Evolutionary conservation across 2,113 vertebrate genomes (phyloP), one percentile per base, ranked within the genome.

Genomic region (Colossoma macropomum): DNA sequence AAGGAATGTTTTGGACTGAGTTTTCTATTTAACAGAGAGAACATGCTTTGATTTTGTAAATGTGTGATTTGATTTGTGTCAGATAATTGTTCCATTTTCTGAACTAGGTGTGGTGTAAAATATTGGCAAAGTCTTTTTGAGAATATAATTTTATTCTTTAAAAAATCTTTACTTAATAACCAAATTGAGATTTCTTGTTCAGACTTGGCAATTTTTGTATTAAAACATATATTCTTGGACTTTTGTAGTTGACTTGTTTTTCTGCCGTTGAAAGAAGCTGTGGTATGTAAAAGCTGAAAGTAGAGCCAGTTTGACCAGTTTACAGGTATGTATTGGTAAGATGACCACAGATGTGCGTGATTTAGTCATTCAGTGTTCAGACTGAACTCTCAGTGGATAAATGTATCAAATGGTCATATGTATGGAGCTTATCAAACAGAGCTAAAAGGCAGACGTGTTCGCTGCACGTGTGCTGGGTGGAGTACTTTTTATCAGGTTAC

Each of bases 171-270:
- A 48, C 48, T 63, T 52, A 56, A 34, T 8, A n/a, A 79, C 65
- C 52, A 59, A 77, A 71, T 56, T 79, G 4, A 72, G 23, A 52
- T 63, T 27, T 50, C 25, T 50, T 38, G 32, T 38, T 73, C n/a
- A 59, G 41, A 52, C 60, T 73, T 76, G 38, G 19, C 21, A 8
- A 25, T 25, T 59, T 73, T 81, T 59, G 19, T 84, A 86, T 63
- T 87, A 84, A 84, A 84, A 75, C 48, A 60, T 41, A 50, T 76
- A 56, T 71, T 68, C 9, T 60, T 52, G n/a, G 19, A 38, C 60
- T 28, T 27, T 48, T 73, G 65, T 52, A 27, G 27, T 16, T 30
- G 38, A 19, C 30, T 32, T 21, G 8, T 13, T 78, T 23, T 68
- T 13, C 15, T 3, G 3, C 25, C 30, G 21, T 41, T 41, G 21